These are phyloP conservation scores for Antechinus stuartii DNA, from an alignment of 2,113 vertebrate species.

Conservation along the genomic window DNA sequence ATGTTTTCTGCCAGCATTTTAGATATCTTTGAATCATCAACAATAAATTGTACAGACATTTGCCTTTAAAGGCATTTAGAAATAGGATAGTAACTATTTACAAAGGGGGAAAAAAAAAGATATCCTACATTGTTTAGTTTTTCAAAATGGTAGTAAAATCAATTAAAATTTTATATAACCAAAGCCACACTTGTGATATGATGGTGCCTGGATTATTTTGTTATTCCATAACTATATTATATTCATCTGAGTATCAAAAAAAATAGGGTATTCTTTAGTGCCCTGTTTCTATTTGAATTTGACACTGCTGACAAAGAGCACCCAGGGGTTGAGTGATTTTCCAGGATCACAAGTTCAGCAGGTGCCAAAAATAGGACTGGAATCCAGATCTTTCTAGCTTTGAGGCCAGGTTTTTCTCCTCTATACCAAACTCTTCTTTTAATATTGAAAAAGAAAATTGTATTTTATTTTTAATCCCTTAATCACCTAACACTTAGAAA, in stretches of 20 bases:
- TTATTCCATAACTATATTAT: not conserved
- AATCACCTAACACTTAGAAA: not conserved
- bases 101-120: not conserved
- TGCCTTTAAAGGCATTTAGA: not conserved
- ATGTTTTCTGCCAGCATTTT: not conserved
- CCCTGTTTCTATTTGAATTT: not conserved
- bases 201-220: not conserved
- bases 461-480: not conserved
- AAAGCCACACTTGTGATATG: not conserved
- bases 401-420: not conserved
- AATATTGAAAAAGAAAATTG: not conserved
- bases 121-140: conserved; percentile 10
- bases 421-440: not conserved
- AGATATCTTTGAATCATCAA: not conserved
- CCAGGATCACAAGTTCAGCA: not conserved
- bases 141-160: conserved; percentile 12
- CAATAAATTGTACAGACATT: not conserved
- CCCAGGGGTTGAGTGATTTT: not conserved
- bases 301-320: not conserved
- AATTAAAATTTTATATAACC: not conserved
- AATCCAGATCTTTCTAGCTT: not conserved
- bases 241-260: conserved; percentile 12
- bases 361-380: not conserved
- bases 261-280: not conserved
- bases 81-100: not conserved